Percentiles rank a stretch among this genome's conserved stretches.
These are phyloP conservation scores for Macrotus californicus DNA, from an alignment of 2,113 vertebrate genomes.

Conservation along the genomic window DNA sequence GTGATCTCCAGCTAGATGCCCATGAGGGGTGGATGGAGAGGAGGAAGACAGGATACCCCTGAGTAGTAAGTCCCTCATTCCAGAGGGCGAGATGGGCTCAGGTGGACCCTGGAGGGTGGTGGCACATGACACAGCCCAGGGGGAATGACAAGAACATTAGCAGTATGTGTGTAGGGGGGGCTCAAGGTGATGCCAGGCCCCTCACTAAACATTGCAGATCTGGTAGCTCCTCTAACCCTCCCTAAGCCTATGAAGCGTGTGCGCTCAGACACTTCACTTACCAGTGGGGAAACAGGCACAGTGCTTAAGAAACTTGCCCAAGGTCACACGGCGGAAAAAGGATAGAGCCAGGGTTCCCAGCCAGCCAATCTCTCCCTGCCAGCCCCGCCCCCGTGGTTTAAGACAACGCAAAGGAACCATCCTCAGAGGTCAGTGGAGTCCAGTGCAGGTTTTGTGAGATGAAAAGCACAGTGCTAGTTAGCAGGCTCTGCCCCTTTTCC, in stretches of 20 bases:
- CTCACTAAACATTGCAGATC: not conserved
- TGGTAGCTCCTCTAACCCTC: not conserved
- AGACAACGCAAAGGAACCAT: not conserved
- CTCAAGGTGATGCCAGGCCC: no score
- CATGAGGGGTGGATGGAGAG: not conserved
- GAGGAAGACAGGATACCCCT: not conserved
- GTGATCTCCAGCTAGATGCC: not conserved
- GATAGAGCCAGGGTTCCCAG: not conserved
- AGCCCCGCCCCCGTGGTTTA: not conserved
- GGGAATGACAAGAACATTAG: no score
- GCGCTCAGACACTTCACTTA: not conserved
- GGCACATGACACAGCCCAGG: fast-evolving
- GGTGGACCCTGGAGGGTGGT: not conserved
- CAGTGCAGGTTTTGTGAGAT: not conserved
- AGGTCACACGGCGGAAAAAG: not conserved
- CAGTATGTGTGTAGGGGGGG: no score
- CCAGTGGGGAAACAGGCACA: not conserved
- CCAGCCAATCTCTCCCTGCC: not conserved
- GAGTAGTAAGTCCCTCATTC: not conserved
- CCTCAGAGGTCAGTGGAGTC: not conserved
- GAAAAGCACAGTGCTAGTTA: not conserved
- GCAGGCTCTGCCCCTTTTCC: not conserved
- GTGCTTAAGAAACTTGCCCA: not conserved
- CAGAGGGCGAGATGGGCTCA: not conserved
- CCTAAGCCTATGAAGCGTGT: not conserved